Conservation (phyloP, 1,140 invertebrate species). For the Liolophura sinensis region DNA sequence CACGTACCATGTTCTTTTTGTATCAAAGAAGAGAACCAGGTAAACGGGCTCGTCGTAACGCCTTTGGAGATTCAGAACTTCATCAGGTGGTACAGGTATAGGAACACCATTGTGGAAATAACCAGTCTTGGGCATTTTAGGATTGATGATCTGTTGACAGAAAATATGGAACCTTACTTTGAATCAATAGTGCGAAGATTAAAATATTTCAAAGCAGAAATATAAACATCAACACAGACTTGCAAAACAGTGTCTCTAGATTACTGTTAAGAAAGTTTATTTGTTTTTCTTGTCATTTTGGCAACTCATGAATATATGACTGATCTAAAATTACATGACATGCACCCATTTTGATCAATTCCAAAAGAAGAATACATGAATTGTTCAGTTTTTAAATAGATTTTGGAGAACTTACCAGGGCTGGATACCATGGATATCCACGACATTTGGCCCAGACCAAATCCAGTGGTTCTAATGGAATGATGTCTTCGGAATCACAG, state of each 20-base stretch:
- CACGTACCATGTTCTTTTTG: constrained; percentile 86
- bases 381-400: background rate
- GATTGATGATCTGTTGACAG: constrained; percentile 79
- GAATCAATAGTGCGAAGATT: too few species aligned
- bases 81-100: constrained; percentile 88
- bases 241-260: too few species aligned
- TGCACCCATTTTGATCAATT: too few species aligned
- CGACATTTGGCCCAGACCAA: constrained; percentile 96
- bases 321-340: too few species aligned
- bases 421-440: constrained; percentile 96
- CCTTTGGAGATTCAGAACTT: constrained; percentile 81
- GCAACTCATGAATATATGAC: too few species aligned
- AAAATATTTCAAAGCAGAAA: too few species aligned
- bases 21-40: constrained; percentile 93
- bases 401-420: constrained; percentile 72
- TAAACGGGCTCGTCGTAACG: constrained; percentile 82
- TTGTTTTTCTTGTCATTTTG: too few species aligned
- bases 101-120: constrained; percentile 92
- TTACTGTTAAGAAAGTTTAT: too few species aligned
- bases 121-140: constrained; percentile 84
- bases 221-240: too few species aligned
- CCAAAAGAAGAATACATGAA: too few species aligned
- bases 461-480: constrained; percentile 76
- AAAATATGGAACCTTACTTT: constrained; percentile 2
- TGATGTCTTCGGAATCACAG: constrained; percentile 51